Percentiles rank a stretch among this genome's conserved stretches.
Evolutionary conservation across 2,113 vertebrate genomes (phyloP).

Genomic region (Oryzias melastigma): DNA sequence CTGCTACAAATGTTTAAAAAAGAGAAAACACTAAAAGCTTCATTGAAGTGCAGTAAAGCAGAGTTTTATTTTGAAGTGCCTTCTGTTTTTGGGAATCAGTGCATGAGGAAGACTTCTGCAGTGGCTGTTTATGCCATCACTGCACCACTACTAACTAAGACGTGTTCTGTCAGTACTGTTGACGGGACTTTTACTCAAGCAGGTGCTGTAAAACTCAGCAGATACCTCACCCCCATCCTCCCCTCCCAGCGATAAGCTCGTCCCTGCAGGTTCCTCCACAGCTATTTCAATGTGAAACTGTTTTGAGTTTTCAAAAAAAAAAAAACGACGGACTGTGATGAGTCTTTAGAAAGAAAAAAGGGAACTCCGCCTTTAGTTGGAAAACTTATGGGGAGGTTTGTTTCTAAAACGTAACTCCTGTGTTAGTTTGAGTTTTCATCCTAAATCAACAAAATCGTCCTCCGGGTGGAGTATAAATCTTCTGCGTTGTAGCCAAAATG

Average conservation of each 20-base stretch:
- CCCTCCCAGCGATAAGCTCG: constrained; percentile 50
- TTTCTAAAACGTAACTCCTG: constrained; percentile 2
- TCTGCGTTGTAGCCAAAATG: constrained; percentile 16
- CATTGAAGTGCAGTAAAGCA: too few species aligned
- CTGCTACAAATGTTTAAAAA: too few species aligned
- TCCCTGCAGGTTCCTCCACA: constrained; percentile 30
- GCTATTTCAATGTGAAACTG: constrained; percentile 59
- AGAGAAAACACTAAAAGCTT: too few species aligned
- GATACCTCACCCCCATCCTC: constrained; percentile 52
- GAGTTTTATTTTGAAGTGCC: constrained; percentile 43
- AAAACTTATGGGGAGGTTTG: constrained; percentile 1
- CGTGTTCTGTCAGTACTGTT: background rate
- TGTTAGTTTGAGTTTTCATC: background rate
- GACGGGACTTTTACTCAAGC: too few species aligned
- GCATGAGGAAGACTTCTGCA: constrained; percentile 37
- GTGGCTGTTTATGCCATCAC: constrained; percentile 17
- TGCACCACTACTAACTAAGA: constrained; percentile 2
- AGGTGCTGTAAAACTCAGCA: constrained; percentile 22
- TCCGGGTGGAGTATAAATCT: background rate
- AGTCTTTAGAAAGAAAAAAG: constrained; percentile 39
- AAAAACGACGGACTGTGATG: constrained; percentile 29
- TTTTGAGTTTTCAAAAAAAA: constrained; percentile 2
- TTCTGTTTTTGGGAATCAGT: constrained; percentile 22
- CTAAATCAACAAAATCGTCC: background rate
- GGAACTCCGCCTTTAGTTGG: constrained; percentile 43